Percentiles rank a stretch among this genome's conserved stretches.
phyloP scores from a whole-genome alignment of 2,888 invertebrate species.

The Branchinecta sandiegonensis region DNA sequence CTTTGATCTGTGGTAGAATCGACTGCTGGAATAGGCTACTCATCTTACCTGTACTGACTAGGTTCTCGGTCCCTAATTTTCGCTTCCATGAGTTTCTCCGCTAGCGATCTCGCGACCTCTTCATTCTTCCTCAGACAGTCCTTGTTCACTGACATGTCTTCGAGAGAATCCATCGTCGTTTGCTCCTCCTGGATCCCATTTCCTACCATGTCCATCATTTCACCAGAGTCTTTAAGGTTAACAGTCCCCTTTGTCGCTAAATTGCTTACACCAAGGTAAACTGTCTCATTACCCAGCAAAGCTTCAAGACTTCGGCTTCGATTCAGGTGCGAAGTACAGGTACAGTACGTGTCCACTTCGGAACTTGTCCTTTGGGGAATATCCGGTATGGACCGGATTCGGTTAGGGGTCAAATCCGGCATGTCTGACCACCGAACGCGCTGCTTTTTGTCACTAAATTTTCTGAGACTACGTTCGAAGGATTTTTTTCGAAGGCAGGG shows the following conservation, averaged over 20 bases:
- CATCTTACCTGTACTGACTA: background rate
- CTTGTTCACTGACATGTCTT: background rate
- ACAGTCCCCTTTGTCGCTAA: background rate
- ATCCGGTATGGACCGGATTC: background rate
- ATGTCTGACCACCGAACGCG: slow-evolving; percentile 13
- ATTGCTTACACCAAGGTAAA: slow-evolving; percentile 8
- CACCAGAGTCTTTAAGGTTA: background rate
- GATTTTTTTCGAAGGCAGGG: slow-evolving; percentile 8
- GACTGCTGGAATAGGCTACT: no score
- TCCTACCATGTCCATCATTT: background rate
- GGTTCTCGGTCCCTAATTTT: background rate
- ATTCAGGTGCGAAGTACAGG: background rate
- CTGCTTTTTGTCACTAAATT: background rate
- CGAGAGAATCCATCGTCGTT: slow-evolving; percentile 9
- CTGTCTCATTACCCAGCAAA: slow-evolving; percentile 2
- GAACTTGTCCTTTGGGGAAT: no score
- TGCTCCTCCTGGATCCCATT: background rate
- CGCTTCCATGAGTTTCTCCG: background rate
- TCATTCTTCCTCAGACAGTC: background rate
- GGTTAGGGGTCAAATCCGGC: slow-evolving; percentile 1
- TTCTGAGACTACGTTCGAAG: background rate
- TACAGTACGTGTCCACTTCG: background rate
- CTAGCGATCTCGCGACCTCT: slow-evolving; percentile 5
- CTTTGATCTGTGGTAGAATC: no score
- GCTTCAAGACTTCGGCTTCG: background rate